Conservation (phyloP, 2,797 vertebrate species). For the Myotis findleyi region DNA sequence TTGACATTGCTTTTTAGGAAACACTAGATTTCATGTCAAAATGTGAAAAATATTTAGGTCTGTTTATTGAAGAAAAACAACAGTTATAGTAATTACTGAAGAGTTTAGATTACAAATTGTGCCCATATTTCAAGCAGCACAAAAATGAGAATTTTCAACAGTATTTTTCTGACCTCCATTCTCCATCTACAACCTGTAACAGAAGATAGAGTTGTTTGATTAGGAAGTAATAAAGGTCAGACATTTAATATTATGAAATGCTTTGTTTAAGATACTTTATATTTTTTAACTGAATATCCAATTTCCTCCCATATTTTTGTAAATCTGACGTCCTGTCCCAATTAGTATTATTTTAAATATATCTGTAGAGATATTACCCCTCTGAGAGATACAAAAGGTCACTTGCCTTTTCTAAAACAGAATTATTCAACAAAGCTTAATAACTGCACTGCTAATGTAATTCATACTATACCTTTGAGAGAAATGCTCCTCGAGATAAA, state of each 20-base stretch:
- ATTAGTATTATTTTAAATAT: constrained; percentile 76
- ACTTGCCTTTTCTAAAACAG: constrained; percentile 77
- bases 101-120: background rate
- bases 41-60: constrained; percentile 1
- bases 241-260: constrained; percentile 28
- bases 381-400: constrained; percentile 84
- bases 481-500: constrained; percentile 76
- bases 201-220: background rate
- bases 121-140: constrained; percentile 2
- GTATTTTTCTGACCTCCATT: constrained; percentile 16
- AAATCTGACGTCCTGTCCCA: constrained; percentile 46
- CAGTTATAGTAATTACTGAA: constrained; percentile 13
- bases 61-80: background rate
- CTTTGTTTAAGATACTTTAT: constrained; percentile 58
- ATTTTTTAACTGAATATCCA: constrained; percentile 38
- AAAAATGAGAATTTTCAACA: constrained; percentile 48
- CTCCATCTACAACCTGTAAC: background rate
- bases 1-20: constrained; percentile 9
- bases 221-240: constrained; percentile 30
- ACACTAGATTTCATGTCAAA: constrained; percentile 46
- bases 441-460: constrained; percentile 80
- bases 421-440: constrained; percentile 81
- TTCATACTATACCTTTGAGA: constrained; percentile 65
- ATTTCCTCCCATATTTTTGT: constrained; percentile 2
- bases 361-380: constrained; percentile 75